Percentiles rank a stretch among this genome's conserved stretches.
Evolutionary conservation across 2,888 invertebrate genomes (phyloP).

Genomic region (Ctenicera cuprea): DNA sequence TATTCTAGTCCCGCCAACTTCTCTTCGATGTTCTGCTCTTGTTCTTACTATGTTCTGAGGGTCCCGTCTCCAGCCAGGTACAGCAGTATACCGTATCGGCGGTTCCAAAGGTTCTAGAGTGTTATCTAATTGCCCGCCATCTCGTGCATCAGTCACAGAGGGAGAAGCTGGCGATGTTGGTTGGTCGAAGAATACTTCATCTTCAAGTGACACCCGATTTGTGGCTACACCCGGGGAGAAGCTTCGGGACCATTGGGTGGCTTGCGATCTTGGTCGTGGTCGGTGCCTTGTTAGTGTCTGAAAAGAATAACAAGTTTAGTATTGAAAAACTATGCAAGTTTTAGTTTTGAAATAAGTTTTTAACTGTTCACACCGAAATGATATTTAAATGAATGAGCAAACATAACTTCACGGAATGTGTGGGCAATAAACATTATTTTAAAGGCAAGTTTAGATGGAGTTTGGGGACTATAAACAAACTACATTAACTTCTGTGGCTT

Average conservation of each 20-base stretch:
- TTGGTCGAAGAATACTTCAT: slow-evolving; percentile 51
- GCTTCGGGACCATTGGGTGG: slow-evolving; percentile 83
- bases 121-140: slow-evolving; percentile 63
- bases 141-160: slow-evolving; percentile 66
- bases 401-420: slow-evolving; percentile 3
- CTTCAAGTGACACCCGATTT: slow-evolving; percentile 50
- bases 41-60: slow-evolving; percentile 73
- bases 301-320: not conserved
- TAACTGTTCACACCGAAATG: no score
- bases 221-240: slow-evolving; percentile 75
- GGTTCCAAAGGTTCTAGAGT: slow-evolving; percentile 70
- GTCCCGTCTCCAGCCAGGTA: slow-evolving; percentile 73
- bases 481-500: slow-evolving; percentile 17
- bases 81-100: slow-evolving; percentile 60
- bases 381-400: not conserved
- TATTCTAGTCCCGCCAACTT: slow-evolving; percentile 81
- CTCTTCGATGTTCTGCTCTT: slow-evolving; percentile 68
- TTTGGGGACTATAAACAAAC: slow-evolving; percentile 31
- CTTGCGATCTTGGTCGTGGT: slow-evolving; percentile 76
- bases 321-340: no score
- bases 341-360: no score
- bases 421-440: slow-evolving; percentile 26
- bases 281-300: slow-evolving; percentile 79
- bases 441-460: slow-evolving; percentile 26
- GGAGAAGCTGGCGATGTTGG: slow-evolving; percentile 71